Evolutionary conservation across 37 sponge, comb jelly and placozoan species (phyloP), one percentile per base, ranked within the genome.

Genomic region (Amphimedon queenslandica): DNA sequence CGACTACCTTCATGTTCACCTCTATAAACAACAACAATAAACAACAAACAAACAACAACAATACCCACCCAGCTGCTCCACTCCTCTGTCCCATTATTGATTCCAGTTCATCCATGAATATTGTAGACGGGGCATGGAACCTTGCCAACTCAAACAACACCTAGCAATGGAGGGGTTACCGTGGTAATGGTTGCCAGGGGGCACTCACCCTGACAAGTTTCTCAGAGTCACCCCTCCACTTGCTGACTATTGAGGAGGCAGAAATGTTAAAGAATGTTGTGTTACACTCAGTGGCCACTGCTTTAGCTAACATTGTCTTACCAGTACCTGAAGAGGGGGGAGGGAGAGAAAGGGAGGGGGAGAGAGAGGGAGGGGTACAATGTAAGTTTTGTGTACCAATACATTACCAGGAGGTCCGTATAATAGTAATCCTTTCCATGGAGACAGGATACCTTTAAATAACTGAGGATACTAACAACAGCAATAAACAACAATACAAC

Each of bases 211-310:
- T 56, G 64, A 98, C 95, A 23, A 98, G 78, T 65, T 98, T 98
- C 81, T 98, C 99, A 1, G 95, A 94, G 76, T 98, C 99, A 63
- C 99, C 99, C 28, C 99, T 82, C 99, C 99, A 98, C 72, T 98
- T 98, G 82, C 95, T 94, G 83, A 94, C 99, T 57, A 98, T 94
- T 58, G 93, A 71, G 71, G 93, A 92, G 23, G 99, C 99, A 37
- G 99, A 98, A 13, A 98, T 94, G 70, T 98, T 98, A 82, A 98
- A 98, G 82, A 98, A 98, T 0, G 99, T 98, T 18, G 99, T 98
- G 23, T 89, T 92, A 64, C 99, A 98, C 75, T 98, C 99, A 23
- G 99, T 98, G 24, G 99, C 99, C 8, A 98, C 96, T 18, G 99
- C 99, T 65, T 98, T 98, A 37, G 99, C 99, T 30, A 98, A 86